Base-by-base conservation (phyloP, 2,797 vertebrate genomes). In the Botia kubotai region DNA sequence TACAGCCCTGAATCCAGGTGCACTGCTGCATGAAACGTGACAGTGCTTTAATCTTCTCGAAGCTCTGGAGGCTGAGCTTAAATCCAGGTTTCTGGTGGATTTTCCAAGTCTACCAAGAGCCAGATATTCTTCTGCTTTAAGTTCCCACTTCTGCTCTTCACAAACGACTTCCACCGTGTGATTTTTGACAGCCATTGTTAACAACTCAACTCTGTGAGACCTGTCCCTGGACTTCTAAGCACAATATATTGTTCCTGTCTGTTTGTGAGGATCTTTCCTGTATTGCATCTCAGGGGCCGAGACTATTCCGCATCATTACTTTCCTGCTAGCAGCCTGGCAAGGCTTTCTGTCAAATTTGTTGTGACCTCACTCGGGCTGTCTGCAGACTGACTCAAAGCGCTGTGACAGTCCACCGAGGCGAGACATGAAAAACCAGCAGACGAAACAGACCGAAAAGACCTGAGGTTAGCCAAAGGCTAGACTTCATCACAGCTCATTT, bases 161-260 rank as follows among this genome's bases (percentile, higher is more conserved):
- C 73, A 62, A 67, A 55, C 2, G 33, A 75, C 62, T 68, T 72
- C 65, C 55, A 58, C 21, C 16, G 72, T 83, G 79, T 82, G 76
- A 84, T 82, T 81, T 82, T 76, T 84, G 81, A 81, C 82, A 86
- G 69, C 72, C 57, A 67, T 75, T 75, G 75, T 73, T 72, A 82
- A 83, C 76, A 83, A 80, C 65, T 75, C 68, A 77, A 78, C 77
- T 67, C 75, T 70, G 68, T 29, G 5, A 86, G 80, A 60, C 79
- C 79, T 66, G 52, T 82, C 82, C 70, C 46, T 75, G 72, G 81
- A 83, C 82, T 83, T 72, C 79, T 79, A 81, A 80, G 81, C 68
- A 70, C 57, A 75, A 75, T 58, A 55, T 72, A 74, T 75, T 74
- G 65, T 80, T 71, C 75, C 36, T 69, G 75, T 68, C 71, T 72